Percentiles rank a stretch among this genome's conserved stretches.
These are phyloP conservation scores for Ophioderma brevispina DNA, from an alignment of 35 echinoderm and acorn worm species.

Conservation along the genomic window DNA sequence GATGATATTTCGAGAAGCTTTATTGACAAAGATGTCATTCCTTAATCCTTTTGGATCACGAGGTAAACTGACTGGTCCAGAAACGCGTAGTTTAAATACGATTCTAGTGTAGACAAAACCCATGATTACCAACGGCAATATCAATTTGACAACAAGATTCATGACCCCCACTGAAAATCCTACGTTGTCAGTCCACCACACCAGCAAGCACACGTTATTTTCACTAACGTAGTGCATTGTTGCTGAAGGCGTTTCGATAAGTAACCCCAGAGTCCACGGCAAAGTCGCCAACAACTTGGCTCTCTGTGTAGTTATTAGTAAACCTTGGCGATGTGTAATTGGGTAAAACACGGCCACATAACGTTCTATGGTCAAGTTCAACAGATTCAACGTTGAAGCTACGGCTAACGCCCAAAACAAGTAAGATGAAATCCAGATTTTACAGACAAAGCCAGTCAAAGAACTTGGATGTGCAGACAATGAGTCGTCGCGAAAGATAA, in stretches of 20 bases:
- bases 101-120: conserved; percentile 68
- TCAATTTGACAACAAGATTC: conserved; percentile 55
- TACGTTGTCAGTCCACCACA: conserved; percentile 26
- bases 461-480: background rate
- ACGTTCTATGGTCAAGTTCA: conserved; percentile 78
- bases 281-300: conserved; percentile 54
- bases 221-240: conserved; percentile 22
- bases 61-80: background rate
- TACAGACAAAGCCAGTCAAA: conserved; percentile 62
- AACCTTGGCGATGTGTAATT: conserved; percentile 65
- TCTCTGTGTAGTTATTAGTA: conserved; percentile 46
- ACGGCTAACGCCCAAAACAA: conserved; percentile 73
- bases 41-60: background rate
- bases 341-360: conserved; percentile 91
- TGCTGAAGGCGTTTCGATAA: conserved; percentile 73
- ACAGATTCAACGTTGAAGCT: conserved; percentile 79
- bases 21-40: background rate
- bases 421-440: conserved; percentile 87
- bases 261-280: conserved; percentile 74
- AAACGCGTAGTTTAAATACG: conserved; percentile 12
- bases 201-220: conserved; percentile 5
- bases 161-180: conserved; percentile 23
- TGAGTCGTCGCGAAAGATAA: conserved; percentile 4
- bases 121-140: conserved; percentile 68
- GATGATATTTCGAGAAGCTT: conserved; percentile 61